These are phyloP conservation scores for Oriolus oriolus DNA, from an alignment of 2,113 vertebrate genomes.

Conservation along the genomic window DNA sequence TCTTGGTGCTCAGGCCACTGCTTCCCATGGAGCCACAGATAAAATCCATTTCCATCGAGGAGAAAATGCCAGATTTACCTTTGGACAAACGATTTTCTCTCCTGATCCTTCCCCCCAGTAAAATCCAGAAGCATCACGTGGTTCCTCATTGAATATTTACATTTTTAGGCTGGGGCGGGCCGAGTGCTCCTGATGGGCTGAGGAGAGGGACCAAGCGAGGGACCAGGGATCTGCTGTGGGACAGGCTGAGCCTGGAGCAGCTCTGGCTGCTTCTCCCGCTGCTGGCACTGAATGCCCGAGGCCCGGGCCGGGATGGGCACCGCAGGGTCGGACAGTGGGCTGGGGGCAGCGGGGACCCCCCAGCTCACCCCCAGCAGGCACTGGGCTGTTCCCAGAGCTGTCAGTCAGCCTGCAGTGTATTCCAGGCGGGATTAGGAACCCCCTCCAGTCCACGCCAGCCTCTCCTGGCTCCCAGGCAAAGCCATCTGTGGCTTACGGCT, in stretches of 20 bases:
- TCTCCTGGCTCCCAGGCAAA: not conserved
- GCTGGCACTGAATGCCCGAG: fast-evolving
- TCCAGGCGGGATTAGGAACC: not conserved
- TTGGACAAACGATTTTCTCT: not conserved
- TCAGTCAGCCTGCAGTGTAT: fast-evolving
- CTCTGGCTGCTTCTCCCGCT: not conserved
- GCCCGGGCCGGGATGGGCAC: not conserved
- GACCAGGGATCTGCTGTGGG: not conserved
- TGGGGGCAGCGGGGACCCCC: not conserved
- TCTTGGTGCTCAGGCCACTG: fast-evolving
- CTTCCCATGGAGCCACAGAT: not conserved
- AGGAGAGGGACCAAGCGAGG: too few relatives aligned
- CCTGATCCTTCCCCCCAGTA: not conserved
- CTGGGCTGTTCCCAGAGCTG: not conserved
- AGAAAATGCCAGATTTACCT: not conserved
- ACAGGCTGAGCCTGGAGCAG: not conserved
- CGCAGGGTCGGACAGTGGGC: not conserved
- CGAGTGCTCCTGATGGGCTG: fast-evolving
- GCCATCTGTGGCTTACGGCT: not conserved
- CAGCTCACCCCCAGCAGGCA: fast-evolving
- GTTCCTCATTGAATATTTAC: not conserved
- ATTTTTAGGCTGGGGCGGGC: not conserved
- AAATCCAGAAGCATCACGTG: not conserved
- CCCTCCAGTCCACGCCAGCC: not conserved
- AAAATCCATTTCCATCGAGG: not conserved